A percentile compares a stretch with the other conserved stretches of the same genome.
Evolutionary conservation across 2,113 vertebrate genomes (phyloP).

Genomic region (Vulpes ferrilata): DNA sequence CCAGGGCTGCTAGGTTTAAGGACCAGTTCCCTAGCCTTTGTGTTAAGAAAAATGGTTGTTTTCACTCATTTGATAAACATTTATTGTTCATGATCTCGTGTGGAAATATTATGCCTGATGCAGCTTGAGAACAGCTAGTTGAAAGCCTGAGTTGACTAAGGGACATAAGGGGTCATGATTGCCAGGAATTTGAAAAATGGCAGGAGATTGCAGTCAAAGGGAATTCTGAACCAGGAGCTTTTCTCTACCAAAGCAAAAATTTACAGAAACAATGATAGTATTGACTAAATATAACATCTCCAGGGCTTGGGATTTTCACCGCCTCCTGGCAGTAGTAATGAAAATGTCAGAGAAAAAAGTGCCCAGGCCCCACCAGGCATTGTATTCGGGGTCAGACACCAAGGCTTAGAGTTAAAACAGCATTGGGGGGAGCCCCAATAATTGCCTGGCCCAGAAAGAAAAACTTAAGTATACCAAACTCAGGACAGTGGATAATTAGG

Average conservation of each 20-base stretch:
- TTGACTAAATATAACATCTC: background rate
- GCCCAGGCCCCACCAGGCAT: background rate
- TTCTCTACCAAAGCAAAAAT: slow-evolving; percentile 39
- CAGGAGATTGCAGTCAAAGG: background rate
- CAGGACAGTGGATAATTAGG: background rate
- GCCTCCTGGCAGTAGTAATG: background rate
- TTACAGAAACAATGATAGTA: slow-evolving; percentile 4
- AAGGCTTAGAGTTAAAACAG: background rate
- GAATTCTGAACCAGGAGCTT: slow-evolving; percentile 15
- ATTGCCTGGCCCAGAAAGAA: background rate
- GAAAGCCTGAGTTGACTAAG: slow-evolving; percentile 19
- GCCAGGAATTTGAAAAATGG: slow-evolving; percentile 51
- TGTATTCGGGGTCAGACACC: background rate
- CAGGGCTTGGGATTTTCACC: background rate
- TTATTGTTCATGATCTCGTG: slow-evolving; percentile 23
- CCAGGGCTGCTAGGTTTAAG: background rate
- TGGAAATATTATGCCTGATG: background rate
- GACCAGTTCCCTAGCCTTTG: slow-evolving; percentile 35
- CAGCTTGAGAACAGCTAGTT: background rate
- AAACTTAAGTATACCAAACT: background rate
- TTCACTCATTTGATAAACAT: background rate
- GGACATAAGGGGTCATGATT: background rate
- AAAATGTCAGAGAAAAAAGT: slow-evolving; percentile 36
- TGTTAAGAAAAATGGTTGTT: slow-evolving; percentile 39
- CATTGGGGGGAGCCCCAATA: background rate